phyloP scores from a whole-genome alignment of 2,113 vertebrate species.

The Larimichthys polyactis region DNA sequence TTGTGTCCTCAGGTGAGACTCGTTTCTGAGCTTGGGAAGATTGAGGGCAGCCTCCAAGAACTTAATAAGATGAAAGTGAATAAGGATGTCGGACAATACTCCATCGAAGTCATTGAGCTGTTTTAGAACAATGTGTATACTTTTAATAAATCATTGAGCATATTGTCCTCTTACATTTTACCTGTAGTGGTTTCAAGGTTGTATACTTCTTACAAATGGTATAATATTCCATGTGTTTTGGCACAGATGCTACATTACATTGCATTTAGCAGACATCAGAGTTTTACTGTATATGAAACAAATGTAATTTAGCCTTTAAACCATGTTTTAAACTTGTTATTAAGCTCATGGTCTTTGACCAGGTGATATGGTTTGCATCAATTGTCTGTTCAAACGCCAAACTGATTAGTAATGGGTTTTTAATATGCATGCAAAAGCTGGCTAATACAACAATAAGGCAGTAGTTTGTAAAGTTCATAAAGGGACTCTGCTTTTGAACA shows the following conservation, averaged over 20 bases:
- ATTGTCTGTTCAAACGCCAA: not conserved
- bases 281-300: not conserved
- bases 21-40: slow-evolving; percentile 93
- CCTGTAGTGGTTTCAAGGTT: slow-evolving; percentile 13
- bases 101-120: slow-evolving; percentile 94
- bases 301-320: slow-evolving; percentile 5
- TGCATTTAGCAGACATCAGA: not conserved
- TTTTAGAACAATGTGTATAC: slow-evolving; percentile 83
- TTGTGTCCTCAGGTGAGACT: slow-evolving; percentile 86
- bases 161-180: slow-evolving; percentile 26
- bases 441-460: not conserved
- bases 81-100: slow-evolving; percentile 86
- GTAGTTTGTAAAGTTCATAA: slow-evolving; percentile 10
- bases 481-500: not conserved
- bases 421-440: slow-evolving; percentile 7
- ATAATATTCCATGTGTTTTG: slow-evolving; percentile 23
- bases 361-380: slow-evolving; percentile 7
- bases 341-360: not conserved
- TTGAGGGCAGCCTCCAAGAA: slow-evolving; percentile 90
- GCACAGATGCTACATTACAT: not conserved
- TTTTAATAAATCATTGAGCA: slow-evolving; percentile 70
- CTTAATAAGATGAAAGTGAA: slow-evolving; percentile 85
- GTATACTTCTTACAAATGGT: not conserved
- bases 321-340: slow-evolving; percentile 29
- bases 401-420: not conserved